Conservation (phyloP, 1,140 invertebrate species). For the Halictus rubicundus region DNA sequence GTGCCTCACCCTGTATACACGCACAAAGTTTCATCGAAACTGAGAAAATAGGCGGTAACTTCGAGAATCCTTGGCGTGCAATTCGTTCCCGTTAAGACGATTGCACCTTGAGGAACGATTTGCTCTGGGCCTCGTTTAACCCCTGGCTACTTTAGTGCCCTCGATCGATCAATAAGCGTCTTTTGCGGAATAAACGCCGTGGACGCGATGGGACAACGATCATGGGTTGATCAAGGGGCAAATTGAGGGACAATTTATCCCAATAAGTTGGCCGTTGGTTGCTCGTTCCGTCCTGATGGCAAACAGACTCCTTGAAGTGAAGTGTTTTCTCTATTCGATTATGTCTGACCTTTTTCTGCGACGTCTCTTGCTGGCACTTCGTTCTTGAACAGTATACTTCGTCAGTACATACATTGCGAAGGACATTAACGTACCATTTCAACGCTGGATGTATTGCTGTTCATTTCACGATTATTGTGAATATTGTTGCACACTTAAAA, state of each 20-base stretch:
- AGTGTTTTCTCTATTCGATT: neutral
- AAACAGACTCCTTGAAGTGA: no score
- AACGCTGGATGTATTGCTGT: no score
- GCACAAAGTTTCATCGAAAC: no score
- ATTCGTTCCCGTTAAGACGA: neutral
- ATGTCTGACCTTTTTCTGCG: no score
- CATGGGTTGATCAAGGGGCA: neutral
- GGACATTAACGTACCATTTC: no score
- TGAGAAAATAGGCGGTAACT: no score
- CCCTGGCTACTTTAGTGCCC: neutral
- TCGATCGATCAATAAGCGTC: constrained; percentile 31
- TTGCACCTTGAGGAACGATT: neutral
- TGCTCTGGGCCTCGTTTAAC: neutral
- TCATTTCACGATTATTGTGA: no score
- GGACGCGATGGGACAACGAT: neutral
- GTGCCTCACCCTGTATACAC: no score
- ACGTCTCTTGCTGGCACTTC: no score
- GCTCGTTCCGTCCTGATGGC: neutral
- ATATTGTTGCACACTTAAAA: no score
- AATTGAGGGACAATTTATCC: neutral
- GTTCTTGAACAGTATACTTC: no score
- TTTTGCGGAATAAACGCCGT: neutral
- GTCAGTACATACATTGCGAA: no score
- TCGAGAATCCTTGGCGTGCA: neutral
- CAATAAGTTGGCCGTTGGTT: neutral